Conservation (phyloP, 2,797 vertebrate genomes). For the Benthosema pterotum region DNA sequence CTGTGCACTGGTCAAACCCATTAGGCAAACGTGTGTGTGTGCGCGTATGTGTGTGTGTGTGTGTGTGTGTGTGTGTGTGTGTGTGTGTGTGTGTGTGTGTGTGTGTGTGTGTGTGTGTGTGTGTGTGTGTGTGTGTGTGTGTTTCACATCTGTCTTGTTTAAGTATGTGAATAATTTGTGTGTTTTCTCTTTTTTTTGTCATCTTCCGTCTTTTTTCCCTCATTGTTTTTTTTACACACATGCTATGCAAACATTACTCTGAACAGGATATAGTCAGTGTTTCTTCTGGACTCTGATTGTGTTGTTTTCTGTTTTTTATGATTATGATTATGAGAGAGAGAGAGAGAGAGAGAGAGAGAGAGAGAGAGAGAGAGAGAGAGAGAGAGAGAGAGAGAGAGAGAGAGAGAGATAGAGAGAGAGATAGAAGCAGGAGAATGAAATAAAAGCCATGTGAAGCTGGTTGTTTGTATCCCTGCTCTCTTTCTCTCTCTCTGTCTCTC, state of each 20-base stretch:
- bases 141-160: constrained; percentile 54
- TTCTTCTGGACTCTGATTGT: constrained; percentile 47
- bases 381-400: constrained; percentile 26
- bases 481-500: constrained; percentile 22
- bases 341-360: constrained; percentile 34
- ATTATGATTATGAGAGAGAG: constrained; percentile 23
- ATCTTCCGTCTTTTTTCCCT: constrained; percentile 59
- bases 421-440: constrained; percentile 39
- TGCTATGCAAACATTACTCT: constrained; percentile 31
- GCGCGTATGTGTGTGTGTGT: too few species aligned
- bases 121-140: constrained; percentile 34
- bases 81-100: constrained; percentile 29
- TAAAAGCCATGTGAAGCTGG: constrained; percentile 22
- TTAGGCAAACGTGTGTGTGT: constrained; percentile 54
- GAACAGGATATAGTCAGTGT: constrained; percentile 56
- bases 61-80: constrained; percentile 43
- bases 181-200: constrained; percentile 50
- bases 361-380: constrained; percentile 24
- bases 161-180: constrained; percentile 60
- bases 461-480: constrained; percentile 60
- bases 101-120: constrained; percentile 30
- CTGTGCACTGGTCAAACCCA: constrained; percentile 73
- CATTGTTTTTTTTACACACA: constrained; percentile 40
- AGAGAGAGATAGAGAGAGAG: constrained; percentile 11
- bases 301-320: constrained; percentile 48